These are phyloP conservation scores for Lathronympha strigana DNA, from an alignment of 2,888 invertebrate genomes.

Conservation along the genomic window DNA sequence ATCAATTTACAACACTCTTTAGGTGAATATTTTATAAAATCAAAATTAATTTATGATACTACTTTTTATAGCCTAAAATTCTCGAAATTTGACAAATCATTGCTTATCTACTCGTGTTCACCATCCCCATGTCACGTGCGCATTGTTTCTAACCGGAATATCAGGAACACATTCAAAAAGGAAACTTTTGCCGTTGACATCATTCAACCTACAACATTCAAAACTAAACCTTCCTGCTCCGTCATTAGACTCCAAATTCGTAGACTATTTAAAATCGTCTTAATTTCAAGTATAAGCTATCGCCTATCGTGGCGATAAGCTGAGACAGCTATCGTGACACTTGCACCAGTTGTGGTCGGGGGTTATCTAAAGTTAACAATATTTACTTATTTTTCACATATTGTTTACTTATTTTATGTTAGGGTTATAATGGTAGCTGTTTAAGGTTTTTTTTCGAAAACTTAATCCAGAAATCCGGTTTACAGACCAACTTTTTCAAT, in stretches of 20 bases:
- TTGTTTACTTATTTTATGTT: conserved; percentile 42
- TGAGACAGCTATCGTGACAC: conserved; percentile 19
- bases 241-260: not conserved
- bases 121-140: not conserved
- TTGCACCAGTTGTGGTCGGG: conserved; percentile 27
- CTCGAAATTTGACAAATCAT: too few relatives aligned
- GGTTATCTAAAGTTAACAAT: conserved; percentile 35
- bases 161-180: not conserved
- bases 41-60: too few relatives aligned
- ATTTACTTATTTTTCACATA: conserved; percentile 41
- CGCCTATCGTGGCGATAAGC: conserved; percentile 15
- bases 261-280: not conserved
- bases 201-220: not conserved
- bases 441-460: not conserved
- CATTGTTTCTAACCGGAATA: conserved; percentile 1
- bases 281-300: conserved; percentile 4
- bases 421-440: conserved; percentile 31
- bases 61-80: too few relatives aligned
- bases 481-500: too few relatives aligned
- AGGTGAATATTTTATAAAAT: too few relatives aligned
- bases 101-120: not conserved
- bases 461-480: not conserved
- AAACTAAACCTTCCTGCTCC: not conserved
- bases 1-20: too few relatives aligned
- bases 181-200: not conserved